These are phyloP conservation scores for Microctonus hyperodae DNA, from an alignment of 2,888 invertebrate species.

Conservation along the genomic window DNA sequence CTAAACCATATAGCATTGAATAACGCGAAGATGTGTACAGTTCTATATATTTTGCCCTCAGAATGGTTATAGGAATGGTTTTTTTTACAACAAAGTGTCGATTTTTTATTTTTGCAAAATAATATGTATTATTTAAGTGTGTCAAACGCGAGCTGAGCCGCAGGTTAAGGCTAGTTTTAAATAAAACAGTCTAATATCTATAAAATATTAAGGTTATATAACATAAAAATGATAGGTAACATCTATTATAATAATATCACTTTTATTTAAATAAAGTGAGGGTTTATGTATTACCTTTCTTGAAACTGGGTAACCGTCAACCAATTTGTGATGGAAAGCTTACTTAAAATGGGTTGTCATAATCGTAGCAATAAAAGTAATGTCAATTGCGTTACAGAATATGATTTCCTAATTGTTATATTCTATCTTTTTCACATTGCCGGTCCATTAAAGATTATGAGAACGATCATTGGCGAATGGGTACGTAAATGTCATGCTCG, in stretches of 20 bases:
- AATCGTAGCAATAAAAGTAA: slow-evolving; percentile 17
- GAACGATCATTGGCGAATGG: slow-evolving; percentile 56
- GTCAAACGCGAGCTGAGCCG: too few relatives aligned
- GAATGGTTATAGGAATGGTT: too few relatives aligned
- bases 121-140: too few relatives aligned
- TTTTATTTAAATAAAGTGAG: neutral
- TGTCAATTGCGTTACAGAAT: slow-evolving; percentile 29
- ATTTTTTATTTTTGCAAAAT: too few relatives aligned
- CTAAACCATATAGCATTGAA: too few relatives aligned
- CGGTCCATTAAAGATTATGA: slow-evolving; percentile 47
- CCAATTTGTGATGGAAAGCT: slow-evolving; percentile 2
- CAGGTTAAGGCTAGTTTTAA: too few relatives aligned
- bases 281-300: neutral
- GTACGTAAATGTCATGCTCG: slow-evolving; percentile 57
- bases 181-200: neutral
- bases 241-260: neutral
- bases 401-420: slow-evolving; percentile 42
- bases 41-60: too few relatives aligned
- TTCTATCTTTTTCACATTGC: slow-evolving; percentile 43
- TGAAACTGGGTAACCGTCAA: neutral
- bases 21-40: too few relatives aligned
- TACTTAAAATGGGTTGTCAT: neutral
- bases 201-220: neutral
- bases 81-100: too few relatives aligned
- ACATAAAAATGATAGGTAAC: neutral